Percentiles rank a stretch among this genome's conserved stretches.
These are phyloP conservation scores for Syngnathus rostellatus DNA, from an alignment of 2,797 vertebrate genomes.

Conservation along the genomic window DNA sequence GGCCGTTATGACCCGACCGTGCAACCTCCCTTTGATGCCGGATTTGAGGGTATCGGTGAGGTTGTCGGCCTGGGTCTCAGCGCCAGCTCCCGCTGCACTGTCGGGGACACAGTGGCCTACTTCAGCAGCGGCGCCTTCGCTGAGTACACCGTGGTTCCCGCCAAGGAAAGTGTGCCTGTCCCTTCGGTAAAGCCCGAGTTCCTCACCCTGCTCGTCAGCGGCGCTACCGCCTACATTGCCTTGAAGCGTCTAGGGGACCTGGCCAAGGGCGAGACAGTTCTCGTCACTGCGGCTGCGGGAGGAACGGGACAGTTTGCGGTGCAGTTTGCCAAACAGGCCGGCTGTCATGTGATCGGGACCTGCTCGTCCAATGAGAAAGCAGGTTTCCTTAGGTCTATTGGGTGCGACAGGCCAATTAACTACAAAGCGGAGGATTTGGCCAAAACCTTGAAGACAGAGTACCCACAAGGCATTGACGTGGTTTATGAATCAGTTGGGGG, in stretches of 20 bases:
- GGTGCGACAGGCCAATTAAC: conserved; percentile 84
- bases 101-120: conserved; percentile 84
- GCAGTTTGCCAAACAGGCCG: conserved; percentile 82
- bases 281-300: conserved; percentile 86
- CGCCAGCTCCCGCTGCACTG: conserved; percentile 74
- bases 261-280: conserved; percentile 75
- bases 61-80: conserved; percentile 85
- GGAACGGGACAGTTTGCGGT: conserved; percentile 92
- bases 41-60: conserved; percentile 87
- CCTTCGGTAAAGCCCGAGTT: conserved; percentile 75
- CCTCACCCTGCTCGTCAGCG: conserved; percentile 80
- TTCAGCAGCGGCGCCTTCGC: conserved; percentile 77
- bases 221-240: conserved; percentile 82
- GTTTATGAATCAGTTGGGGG: conserved; percentile 86
- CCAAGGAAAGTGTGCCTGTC: conserved; percentile 65
- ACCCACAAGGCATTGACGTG: conserved; percentile 78
- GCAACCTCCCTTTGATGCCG: conserved; percentile 80
- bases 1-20: conserved; percentile 78
- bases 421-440: conserved; percentile 74
- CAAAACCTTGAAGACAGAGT: conserved; percentile 70
- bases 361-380: conserved; percentile 83
- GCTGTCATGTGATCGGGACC: conserved; percentile 86
- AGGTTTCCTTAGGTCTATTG: conserved; percentile 81
- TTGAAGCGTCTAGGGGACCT: conserved; percentile 77
- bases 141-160: conserved; percentile 80